Evolutionary conservation across 2,888 invertebrate species (phyloP).

Genomic region (Plagodis pulveraria): DNA sequence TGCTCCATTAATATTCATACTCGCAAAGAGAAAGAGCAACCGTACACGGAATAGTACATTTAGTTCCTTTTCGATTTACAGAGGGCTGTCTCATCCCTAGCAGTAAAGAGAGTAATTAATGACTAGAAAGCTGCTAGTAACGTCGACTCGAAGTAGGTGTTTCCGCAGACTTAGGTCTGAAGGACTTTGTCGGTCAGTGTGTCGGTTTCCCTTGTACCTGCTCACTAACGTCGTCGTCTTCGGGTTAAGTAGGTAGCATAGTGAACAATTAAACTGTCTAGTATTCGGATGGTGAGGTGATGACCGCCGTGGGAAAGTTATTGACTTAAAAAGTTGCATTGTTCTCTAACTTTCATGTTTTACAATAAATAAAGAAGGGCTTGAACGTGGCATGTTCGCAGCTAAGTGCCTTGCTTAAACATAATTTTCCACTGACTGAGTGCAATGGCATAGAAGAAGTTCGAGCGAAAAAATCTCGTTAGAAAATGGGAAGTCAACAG

Average conservation of each 20-base stretch:
- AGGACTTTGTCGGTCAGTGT: conserved; percentile 71
- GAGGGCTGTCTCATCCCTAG: conserved; percentile 12
- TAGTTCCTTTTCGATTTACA: conserved; percentile 13
- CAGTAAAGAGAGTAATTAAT: conserved; percentile 52
- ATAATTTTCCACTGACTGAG: conserved; percentile 54
- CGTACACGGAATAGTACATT: conserved; percentile 5
- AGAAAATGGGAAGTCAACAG: conserved; percentile 80
- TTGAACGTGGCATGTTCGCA: conserved; percentile 3
- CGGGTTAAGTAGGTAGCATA: conserved; percentile 41
- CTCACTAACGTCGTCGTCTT: conserved; percentile 38
- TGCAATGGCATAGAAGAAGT: conserved; percentile 54
- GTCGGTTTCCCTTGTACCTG: conserved; percentile 48
- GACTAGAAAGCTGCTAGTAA: conserved; percentile 56
- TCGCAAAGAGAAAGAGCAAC: conserved; percentile 63
- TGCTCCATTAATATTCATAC: conserved; percentile 75
- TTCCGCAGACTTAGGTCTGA: conserved; percentile 56
- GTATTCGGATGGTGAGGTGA: conserved; percentile 45
- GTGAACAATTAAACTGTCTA: conserved; percentile 56
- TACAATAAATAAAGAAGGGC: conserved; percentile 9
- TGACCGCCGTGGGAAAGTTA: conserved; percentile 62
- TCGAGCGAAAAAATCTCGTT: conserved; percentile 73
- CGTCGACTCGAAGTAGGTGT: conserved; percentile 53
- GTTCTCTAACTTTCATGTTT: conserved; percentile 43
- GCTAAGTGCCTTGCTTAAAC: conserved; percentile 11
- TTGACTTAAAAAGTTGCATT: conserved; percentile 50